These are phyloP conservation scores for Momotus momota DNA, from an alignment of 2,797 vertebrate species.

Conservation along the genomic window DNA sequence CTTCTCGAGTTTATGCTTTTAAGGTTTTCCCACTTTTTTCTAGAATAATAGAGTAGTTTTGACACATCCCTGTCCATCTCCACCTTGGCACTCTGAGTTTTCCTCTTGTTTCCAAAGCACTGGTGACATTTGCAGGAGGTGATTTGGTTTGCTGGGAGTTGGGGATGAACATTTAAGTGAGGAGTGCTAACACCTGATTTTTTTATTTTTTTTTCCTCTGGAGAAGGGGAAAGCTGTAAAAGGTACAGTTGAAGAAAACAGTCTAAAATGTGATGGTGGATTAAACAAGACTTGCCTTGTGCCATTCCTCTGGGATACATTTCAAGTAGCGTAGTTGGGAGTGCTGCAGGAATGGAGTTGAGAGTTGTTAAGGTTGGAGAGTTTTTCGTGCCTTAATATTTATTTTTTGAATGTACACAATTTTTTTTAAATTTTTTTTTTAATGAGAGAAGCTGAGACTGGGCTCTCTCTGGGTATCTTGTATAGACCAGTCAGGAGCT, in stretches of 20 bases:
- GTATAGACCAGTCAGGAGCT: not conserved
- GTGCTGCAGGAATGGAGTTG: not conserved
- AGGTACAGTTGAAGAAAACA: not conserved
- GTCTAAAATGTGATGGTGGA: not conserved
- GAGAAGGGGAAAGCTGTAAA: not conserved
- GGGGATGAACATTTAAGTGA: not conserved
- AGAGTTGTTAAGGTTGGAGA: not conserved
- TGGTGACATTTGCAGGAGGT: not conserved
- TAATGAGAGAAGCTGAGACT: not conserved
- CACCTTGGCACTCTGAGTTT: not conserved
- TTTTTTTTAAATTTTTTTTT: not conserved
- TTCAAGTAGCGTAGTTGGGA: not conserved
- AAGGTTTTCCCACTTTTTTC: not conserved
- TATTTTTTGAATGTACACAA: not conserved
- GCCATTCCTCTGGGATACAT: not conserved
- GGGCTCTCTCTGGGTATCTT: accelerated
- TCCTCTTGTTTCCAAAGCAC: not conserved
- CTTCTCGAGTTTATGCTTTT: not conserved
- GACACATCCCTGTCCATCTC: not conserved
- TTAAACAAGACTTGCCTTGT: not conserved
- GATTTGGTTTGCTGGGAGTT: not conserved
- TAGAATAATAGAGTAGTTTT: not conserved
- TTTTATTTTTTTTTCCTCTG: not conserved
- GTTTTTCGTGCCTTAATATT: not conserved
- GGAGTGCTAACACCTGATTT: not conserved